phyloP scores from a whole-genome alignment of 1,140 invertebrate species.

The Leguminivora glycinivorella region DNA sequence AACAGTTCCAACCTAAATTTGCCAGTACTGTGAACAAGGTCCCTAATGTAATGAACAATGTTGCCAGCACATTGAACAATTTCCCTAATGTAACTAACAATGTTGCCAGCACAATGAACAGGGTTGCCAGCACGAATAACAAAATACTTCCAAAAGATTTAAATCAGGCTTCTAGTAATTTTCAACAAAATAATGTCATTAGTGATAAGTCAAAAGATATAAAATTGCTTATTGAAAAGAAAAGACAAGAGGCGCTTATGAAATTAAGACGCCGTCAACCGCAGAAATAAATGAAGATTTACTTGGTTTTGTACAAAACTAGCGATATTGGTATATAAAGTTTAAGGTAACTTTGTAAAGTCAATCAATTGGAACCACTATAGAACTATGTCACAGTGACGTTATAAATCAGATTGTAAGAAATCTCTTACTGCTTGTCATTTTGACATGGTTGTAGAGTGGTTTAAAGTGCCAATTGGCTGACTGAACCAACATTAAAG shows the following conservation, averaged over 20 bases:
- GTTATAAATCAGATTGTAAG: too few relatives aligned
- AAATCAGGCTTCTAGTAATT: background rate
- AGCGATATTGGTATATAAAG: too few relatives aligned
- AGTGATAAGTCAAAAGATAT: slow-evolving; percentile 38
- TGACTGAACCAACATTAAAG: too few relatives aligned
- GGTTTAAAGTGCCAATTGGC: too few relatives aligned
- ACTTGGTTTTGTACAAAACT: too few relatives aligned
- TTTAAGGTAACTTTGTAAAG: too few relatives aligned
- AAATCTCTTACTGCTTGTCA: too few relatives aligned
- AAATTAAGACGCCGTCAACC: slow-evolving; percentile 57
- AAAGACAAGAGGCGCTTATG: slow-evolving; percentile 71
- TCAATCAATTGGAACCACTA: too few relatives aligned
- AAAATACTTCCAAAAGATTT: slow-evolving; percentile 19
- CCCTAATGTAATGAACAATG: background rate
- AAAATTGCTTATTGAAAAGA: slow-evolving; percentile 64
- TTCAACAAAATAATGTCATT: slow-evolving; percentile 34
- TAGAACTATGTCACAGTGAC: too few relatives aligned
- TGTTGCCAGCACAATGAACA: background rate
- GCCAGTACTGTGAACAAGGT: slow-evolving; percentile 1
- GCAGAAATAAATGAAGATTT: slow-evolving; percentile 40
- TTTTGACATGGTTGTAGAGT: too few relatives aligned
- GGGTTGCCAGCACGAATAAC: background rate
- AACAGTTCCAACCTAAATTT: slow-evolving; percentile 1
- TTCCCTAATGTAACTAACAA: slow-evolving; percentile 33
- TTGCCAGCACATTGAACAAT: slow-evolving; percentile 38